Percentiles rank a stretch among this genome's conserved stretches.
These are phyloP conservation scores for Eulithis testata DNA, from an alignment of 2,888 invertebrate species.

Conservation along the genomic window DNA sequence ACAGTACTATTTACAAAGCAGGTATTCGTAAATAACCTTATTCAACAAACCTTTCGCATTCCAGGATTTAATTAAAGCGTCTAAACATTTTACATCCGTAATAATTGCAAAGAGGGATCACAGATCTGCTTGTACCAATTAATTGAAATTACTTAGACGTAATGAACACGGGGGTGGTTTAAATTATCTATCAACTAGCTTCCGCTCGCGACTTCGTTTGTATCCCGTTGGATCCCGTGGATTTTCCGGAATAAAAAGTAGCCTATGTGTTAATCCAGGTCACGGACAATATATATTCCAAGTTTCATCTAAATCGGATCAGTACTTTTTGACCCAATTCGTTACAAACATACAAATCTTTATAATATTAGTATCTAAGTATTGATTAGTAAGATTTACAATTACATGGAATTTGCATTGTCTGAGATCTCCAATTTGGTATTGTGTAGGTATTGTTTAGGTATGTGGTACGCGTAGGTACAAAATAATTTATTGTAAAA, in stretches of 20 bases:
- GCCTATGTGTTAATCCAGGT: no score
- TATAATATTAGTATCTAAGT: no score
- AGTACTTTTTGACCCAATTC: no score
- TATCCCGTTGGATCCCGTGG: no score
- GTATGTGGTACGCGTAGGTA: no score
- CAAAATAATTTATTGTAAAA: not conserved
- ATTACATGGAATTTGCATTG: slow-evolving; percentile 20
- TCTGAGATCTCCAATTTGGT: slow-evolving; percentile 15
- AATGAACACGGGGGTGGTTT: slow-evolving; percentile 41
- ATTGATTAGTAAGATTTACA: no score
- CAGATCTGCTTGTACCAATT: slow-evolving; percentile 65
- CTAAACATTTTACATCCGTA: slow-evolving; percentile 73
- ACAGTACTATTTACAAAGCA: slow-evolving; percentile 13
- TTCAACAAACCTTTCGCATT: slow-evolving; percentile 62
- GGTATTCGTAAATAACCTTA: slow-evolving; percentile 48
- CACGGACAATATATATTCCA: no score
- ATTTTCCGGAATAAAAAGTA: no score
- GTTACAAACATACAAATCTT: no score
- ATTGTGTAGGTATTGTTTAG: not conserved
- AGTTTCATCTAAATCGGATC: no score
- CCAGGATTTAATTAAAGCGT: slow-evolving; percentile 72
- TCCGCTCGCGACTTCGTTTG: no score
- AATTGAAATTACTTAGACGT: slow-evolving; percentile 56
- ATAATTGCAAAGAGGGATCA: slow-evolving; percentile 63
- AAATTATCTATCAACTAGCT: slow-evolving; percentile 41